A percentile compares a stretch with the other conserved stretches of the same genome.
phyloP scores from a whole-genome alignment of 2,888 invertebrate species.

The Leptopterna dolabrata region DNA sequence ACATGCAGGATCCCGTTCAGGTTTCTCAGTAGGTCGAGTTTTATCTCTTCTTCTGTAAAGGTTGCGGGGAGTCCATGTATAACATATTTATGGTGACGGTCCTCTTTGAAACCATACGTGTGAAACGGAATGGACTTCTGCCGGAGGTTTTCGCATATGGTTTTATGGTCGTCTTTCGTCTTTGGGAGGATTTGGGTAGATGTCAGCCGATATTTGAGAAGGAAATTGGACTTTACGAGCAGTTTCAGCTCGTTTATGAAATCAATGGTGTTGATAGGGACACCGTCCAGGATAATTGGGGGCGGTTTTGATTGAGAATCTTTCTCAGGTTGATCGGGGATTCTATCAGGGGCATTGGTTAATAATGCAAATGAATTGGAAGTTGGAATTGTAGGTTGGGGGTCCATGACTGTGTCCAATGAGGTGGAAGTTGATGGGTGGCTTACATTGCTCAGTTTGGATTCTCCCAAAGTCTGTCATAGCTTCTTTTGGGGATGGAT shows the following conservation, averaged over 20 bases:
- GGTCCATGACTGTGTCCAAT: background rate
- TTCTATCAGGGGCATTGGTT: background rate
- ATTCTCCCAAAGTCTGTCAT: too few species aligned
- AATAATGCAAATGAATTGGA: background rate
- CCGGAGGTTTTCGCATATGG: background rate
- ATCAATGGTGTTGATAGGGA: background rate
- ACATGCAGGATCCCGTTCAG: background rate
- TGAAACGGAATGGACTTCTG: background rate
- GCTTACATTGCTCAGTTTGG: too few species aligned
- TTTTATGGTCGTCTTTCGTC: background rate
- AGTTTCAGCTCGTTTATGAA: background rate
- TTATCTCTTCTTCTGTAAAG: background rate
- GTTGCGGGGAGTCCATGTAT: slow-evolving; percentile 8
- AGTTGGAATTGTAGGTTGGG: background rate
- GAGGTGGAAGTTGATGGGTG: too few species aligned
- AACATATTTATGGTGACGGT: background rate
- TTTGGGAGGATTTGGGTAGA: background rate
- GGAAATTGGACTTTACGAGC: background rate
- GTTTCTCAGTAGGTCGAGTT: background rate
- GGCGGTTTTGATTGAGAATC: background rate
- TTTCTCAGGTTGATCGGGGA: background rate
- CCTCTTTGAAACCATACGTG: background rate
- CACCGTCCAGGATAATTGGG: background rate
- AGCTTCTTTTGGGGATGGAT: too few species aligned
- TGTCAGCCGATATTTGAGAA: background rate